phyloP scores from a whole-genome alignment of 2,113 vertebrate species.

The Indri indri region DNA sequence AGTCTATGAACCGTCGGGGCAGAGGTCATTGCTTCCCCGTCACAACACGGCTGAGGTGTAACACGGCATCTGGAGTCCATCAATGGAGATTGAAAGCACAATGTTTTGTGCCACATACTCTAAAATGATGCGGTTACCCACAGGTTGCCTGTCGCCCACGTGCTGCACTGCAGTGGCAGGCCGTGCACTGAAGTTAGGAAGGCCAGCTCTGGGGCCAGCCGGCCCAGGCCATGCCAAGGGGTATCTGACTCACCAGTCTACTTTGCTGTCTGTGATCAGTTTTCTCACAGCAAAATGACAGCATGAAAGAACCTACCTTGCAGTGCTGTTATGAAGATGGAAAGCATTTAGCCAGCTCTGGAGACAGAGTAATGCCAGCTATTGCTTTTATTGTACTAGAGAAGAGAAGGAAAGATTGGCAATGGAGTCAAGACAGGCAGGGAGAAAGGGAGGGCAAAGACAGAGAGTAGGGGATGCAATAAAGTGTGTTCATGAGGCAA shows the following conservation, averaged over 20 bases:
- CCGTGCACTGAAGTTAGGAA: not conserved
- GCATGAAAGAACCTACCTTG: not conserved
- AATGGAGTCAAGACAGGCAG: not conserved
- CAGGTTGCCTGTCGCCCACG: fast-evolving
- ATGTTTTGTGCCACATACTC: not conserved
- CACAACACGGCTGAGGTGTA: not conserved
- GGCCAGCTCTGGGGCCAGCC: too few species aligned
- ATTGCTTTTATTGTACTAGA: not conserved
- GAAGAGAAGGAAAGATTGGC: not conserved
- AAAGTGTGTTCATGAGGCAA: not conserved
- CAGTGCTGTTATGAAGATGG: not conserved
- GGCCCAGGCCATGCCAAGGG: not conserved
- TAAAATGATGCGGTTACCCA: fast-evolving
- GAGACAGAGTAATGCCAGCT: not conserved
- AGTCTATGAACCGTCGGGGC: not conserved
- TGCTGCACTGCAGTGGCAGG: fast-evolving
- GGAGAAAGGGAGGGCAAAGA: not conserved
- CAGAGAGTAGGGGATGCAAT: fast-evolving
- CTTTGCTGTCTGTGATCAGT: not conserved
- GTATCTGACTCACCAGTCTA: not conserved
- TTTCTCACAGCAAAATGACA: not conserved
- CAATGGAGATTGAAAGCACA: not conserved
- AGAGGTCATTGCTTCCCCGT: not conserved
- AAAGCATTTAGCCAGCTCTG: not conserved
- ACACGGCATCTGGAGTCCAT: not conserved